A percentile compares a stretch with the other conserved stretches of the same genome.
These are phyloP conservation scores for Watsonalla binaria DNA, from an alignment of 2,888 invertebrate genomes.

Conservation along the genomic window DNA sequence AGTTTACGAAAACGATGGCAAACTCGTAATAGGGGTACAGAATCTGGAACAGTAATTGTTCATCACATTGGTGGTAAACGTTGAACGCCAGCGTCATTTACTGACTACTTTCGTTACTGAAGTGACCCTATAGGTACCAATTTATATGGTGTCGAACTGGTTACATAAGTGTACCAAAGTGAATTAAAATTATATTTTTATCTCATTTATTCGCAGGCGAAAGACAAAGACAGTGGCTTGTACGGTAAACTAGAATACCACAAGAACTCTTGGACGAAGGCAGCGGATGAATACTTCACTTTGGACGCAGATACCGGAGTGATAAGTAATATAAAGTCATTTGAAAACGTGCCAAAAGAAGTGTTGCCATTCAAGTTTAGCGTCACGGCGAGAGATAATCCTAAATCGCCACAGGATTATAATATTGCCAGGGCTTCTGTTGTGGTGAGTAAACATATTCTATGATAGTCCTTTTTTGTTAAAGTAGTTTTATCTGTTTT, in stretches of 20 bases:
- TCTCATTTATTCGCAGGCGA: constrained; percentile 75
- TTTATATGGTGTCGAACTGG: too few species aligned
- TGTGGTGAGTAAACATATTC: constrained; percentile 70
- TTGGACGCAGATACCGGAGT: constrained; percentile 87
- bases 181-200: neutral
- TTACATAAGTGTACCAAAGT: neutral
- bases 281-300: constrained; percentile 82
- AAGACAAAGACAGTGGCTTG: constrained; percentile 91
- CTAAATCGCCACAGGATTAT: constrained; percentile 79
- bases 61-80: too few species aligned
- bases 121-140: too few species aligned
- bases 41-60: too few species aligned
- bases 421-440: constrained; percentile 82
- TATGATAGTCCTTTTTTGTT: too few species aligned
- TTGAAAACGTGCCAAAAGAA: constrained; percentile 81
- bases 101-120: too few species aligned
- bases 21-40: too few species aligned
- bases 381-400: constrained; percentile 87
- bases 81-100: too few species aligned
- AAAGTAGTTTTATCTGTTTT: too few species aligned
- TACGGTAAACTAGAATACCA: constrained; percentile 88
- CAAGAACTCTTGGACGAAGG: constrained; percentile 68
- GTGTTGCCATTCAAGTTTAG: constrained; percentile 86
- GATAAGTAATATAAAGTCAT: constrained; percentile 84
- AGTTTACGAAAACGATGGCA: too few species aligned